Base-by-base conservation (phyloP, 2,888 invertebrate species). In the Agrotis exclamationis region DNA sequence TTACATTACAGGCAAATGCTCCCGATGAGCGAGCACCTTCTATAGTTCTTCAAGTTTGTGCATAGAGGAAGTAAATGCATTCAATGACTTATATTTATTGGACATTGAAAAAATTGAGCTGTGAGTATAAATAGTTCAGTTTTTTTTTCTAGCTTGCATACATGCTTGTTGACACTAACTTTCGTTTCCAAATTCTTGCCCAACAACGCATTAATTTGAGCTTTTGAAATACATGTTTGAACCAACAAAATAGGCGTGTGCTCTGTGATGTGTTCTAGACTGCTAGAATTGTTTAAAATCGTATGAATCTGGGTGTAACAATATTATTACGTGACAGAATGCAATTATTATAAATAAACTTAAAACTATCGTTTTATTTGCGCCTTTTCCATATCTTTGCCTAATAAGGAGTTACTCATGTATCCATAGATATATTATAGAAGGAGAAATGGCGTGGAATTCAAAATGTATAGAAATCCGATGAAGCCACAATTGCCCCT, bases 301-400 rank as follows among this genome's bases (percentile, higher is more conserved):
- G 88, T 92, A 92, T 92, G 93, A 93, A 91, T 93, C 92, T 93
- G 92, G 93, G 90, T 93, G 92, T 93, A 91, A 92, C 92, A 90
- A 91, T 91, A 93, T 92, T 93, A 92, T 91, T 90, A 93, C 93
- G 92, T 93, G 94, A 93, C 92, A 91, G 90, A 94, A 93, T 93
- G 92, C 93, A 94, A 94, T 92, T 94, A 94, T 93, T 93, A 93
- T 91, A 93, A 92, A 92, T 92, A 91, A 91, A 91, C 80, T 81
- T 79, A 74, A 80, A 69, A 85, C 57, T 64, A 73, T 85, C 56
- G 84, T 90, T 91, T 90, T 86, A 89, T 89, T 90, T 86, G 39
- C 24, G 22, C 54, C 63, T 67, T 59, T 50, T 56, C 28, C 22
- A 72, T 22, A 28, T n/a, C 1, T 28, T n/a, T 44, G 13, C 16